phyloP scores from a whole-genome alignment of 2,113 vertebrate species.

The Entosphenus tridentatus region DNA sequence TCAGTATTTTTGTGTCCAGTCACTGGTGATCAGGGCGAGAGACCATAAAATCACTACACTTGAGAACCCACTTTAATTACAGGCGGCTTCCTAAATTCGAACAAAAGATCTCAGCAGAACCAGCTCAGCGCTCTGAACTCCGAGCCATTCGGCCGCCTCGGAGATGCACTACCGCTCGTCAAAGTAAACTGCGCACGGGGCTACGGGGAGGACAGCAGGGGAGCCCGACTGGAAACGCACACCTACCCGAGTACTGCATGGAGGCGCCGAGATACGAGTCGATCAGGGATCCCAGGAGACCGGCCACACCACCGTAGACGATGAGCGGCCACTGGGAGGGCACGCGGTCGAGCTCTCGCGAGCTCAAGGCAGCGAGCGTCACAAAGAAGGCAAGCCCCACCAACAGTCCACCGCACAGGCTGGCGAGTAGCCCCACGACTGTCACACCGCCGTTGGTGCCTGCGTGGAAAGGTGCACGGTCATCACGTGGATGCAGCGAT shows the following conservation, averaged over 20 bases:
- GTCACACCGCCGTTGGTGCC: constrained; percentile 82
- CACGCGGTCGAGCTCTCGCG: constrained; percentile 35
- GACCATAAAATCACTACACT: no score
- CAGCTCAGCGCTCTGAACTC: no score
- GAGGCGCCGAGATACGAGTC: constrained; percentile 78
- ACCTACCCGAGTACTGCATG: constrained; percentile 70
- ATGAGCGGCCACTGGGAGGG: constrained; percentile 76
- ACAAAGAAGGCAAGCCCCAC: constrained; percentile 54
- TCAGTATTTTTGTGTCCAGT: no score
- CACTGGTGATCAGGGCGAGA: no score
- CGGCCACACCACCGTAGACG: constrained; percentile 44
- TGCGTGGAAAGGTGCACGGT: constrained; percentile 15
- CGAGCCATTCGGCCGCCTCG: no score
- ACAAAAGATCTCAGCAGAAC: no score
- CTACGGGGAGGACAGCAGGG: no score
- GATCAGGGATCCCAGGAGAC: constrained; percentile 61
- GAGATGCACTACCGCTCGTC: no score
- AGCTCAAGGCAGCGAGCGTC: constrained; percentile 40
- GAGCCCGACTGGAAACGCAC: not conserved
- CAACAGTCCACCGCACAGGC: constrained; percentile 46
- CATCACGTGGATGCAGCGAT: no score
- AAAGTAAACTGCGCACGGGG: no score
- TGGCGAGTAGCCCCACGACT: constrained; percentile 41
- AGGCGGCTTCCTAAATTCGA: no score
- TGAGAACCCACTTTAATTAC: no score